These are phyloP conservation scores for Drepana falcataria DNA, from an alignment of 2,888 invertebrate genomes.

Conservation along the genomic window DNA sequence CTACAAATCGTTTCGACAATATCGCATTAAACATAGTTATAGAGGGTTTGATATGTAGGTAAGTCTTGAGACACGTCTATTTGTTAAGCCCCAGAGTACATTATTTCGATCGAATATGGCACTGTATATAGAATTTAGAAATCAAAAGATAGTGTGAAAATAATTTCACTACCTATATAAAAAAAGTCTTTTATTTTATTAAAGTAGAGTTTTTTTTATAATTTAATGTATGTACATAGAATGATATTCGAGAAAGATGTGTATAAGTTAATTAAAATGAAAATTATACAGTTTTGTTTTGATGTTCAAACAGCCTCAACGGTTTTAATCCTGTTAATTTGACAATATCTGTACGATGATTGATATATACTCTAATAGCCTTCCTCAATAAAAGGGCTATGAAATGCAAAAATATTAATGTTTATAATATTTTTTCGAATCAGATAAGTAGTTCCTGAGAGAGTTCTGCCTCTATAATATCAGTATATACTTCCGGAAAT, in stretches of 20 bases:
- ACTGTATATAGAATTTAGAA: constrained; percentile 33
- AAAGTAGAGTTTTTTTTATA: constrained; percentile 55
- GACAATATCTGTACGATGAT: too few relatives aligned
- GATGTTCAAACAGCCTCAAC: constrained; percentile 1
- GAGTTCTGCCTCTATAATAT: too few relatives aligned
- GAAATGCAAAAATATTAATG: too few relatives aligned
- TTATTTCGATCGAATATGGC: constrained; percentile 15
- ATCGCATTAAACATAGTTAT: constrained; percentile 1
- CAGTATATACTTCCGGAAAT: not conserved
- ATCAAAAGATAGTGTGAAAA: constrained; percentile 16
- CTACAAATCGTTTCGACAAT: not conserved
- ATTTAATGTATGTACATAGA: constrained; percentile 63
- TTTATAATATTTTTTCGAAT: too few relatives aligned
- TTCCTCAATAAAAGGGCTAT: too few relatives aligned
- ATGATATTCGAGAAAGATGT: constrained; percentile 53
- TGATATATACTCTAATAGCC: too few relatives aligned
- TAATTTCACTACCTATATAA: constrained; percentile 4
- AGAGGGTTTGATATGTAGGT: not conserved
- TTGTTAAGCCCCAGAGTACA: constrained; percentile 14
- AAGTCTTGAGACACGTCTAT: not conserved
- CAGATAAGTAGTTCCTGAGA: too few relatives aligned
- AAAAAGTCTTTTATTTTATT: constrained; percentile 23
- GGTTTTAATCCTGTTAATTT: too few relatives aligned
- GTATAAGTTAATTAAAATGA: constrained; percentile 65
- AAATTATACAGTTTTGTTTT: constrained; percentile 25